Percentiles rank a stretch among this genome's conserved stretches.
phyloP scores from a whole-genome alignment of 2,797 vertebrate genomes.

The Passerculus sandwichensis region DNA sequence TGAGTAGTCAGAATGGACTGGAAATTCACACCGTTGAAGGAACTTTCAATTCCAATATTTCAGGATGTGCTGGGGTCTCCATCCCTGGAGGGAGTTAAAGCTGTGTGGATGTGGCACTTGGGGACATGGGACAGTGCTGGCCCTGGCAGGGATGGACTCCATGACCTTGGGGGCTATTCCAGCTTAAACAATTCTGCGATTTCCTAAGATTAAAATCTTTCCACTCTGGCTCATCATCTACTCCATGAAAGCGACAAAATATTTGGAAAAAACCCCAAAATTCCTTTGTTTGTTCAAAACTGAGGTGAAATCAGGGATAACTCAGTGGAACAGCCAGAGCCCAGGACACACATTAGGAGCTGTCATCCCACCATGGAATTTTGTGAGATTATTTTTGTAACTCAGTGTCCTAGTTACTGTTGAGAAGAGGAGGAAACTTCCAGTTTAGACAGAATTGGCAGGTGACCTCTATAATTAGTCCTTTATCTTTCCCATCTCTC shows the following conservation, averaged over 20 bases:
- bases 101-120: not conserved
- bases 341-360: not conserved
- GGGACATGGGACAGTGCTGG: not conserved
- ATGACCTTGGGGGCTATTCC: not conserved
- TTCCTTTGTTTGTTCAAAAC: not conserved
- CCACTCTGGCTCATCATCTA: not conserved
- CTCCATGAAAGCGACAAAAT: not conserved
- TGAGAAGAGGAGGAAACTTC: conserved; percentile 13
- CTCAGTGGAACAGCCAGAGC: not conserved
- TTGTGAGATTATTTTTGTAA: conserved; percentile 18
- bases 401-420: not conserved
- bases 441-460: not conserved
- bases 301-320: not conserved
- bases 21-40: not conserved
- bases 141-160: not conserved
- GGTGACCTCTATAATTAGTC: not conserved
- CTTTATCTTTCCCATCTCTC: not conserved
- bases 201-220: not conserved
- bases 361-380: not conserved
- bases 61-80: not conserved
- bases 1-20: not conserved
- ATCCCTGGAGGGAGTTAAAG: not conserved
- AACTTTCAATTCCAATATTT: not conserved
- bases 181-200: not conserved
- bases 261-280: not conserved